phyloP scores from a whole-genome alignment of 2,888 invertebrate species.

The Lydus trimaculatus region DNA sequence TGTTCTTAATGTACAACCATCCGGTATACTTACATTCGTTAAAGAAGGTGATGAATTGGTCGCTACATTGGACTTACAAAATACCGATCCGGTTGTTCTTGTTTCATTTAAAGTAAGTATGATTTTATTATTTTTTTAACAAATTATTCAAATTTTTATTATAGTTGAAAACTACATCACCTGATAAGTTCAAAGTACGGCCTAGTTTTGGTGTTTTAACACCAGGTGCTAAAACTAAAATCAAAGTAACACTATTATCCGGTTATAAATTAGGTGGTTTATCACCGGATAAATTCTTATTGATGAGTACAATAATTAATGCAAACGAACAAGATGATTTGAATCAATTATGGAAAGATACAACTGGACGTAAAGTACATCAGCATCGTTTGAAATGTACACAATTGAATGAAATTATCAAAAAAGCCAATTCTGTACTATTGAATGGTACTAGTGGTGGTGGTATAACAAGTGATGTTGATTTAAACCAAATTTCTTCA shows the following conservation, averaged over 20 bases:
- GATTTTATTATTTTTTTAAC: background rate
- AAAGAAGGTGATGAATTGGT: slow-evolving; percentile 72
- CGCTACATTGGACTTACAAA: slow-evolving; percentile 74
- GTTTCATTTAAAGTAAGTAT: slow-evolving; percentile 74
- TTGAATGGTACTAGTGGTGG: slow-evolving; percentile 14
- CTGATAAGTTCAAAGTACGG: slow-evolving; percentile 92
- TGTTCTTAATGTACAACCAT: slow-evolving; percentile 70
- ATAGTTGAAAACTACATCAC: slow-evolving; percentile 94
- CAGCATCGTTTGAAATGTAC: slow-evolving; percentile 78
- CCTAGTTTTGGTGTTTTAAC: slow-evolving; percentile 83
- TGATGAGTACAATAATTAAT: slow-evolving; percentile 79
- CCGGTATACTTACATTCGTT: slow-evolving; percentile 74
- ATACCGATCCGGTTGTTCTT: slow-evolving; percentile 64
- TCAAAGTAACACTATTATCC: slow-evolving; percentile 78
- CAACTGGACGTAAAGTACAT: slow-evolving; percentile 62
- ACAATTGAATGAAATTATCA: slow-evolving; percentile 57
- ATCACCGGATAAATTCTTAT: slow-evolving; percentile 84
- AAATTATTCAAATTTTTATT: slow-evolving; percentile 13
- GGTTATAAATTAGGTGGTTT: slow-evolving; percentile 74
- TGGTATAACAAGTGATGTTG: slow-evolving; percentile 26
- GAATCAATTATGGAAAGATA: slow-evolving; percentile 75
- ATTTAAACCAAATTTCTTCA: slow-evolving; percentile 49
- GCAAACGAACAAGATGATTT: slow-evolving; percentile 70
- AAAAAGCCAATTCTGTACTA: slow-evolving; percentile 48
- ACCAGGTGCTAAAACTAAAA: slow-evolving; percentile 69